phyloP scores from a whole-genome alignment of 2,888 invertebrate genomes.

The Octonoba sinensis region DNA sequence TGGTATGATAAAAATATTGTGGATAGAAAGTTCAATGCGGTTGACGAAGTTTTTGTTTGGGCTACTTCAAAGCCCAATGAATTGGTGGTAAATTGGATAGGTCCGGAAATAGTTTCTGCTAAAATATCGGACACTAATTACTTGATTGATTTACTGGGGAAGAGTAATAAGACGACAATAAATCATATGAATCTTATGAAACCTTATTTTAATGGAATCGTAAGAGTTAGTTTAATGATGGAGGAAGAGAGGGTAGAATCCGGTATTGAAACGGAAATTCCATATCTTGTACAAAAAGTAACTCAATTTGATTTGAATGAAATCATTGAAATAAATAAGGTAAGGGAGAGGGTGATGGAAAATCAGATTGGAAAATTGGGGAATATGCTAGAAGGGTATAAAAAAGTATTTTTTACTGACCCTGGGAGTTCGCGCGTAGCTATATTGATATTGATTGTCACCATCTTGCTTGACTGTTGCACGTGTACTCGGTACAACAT shows the following conservation, averaged over 20 bases:
- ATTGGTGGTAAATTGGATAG: slow-evolving; percentile 18
- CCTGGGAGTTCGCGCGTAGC: too few species aligned
- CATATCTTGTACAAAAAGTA: too few species aligned
- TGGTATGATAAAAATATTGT: slow-evolving; percentile 16
- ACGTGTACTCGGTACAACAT: slow-evolving; percentile 50
- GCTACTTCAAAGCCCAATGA: slow-evolving; percentile 14
- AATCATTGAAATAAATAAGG: too few species aligned
- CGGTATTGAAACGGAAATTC: too few species aligned
- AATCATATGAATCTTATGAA: background rate
- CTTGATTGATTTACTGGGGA: background rate
- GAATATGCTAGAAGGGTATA: too few species aligned
- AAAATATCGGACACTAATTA: background rate
- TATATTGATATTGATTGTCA: slow-evolving; percentile 11
- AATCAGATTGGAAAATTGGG: too few species aligned
- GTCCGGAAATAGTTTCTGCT: slow-evolving; percentile 1
- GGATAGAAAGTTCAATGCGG: slow-evolving; percentile 14
- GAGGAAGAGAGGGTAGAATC: too few species aligned
- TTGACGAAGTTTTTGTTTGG: slow-evolving; percentile 12
- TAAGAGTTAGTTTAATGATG: background rate
- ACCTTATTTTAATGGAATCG: background rate
- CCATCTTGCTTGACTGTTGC: slow-evolving; percentile 29
- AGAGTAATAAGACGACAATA: background rate
- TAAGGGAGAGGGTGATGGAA: too few species aligned
- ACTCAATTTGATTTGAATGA: too few species aligned
- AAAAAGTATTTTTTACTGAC: too few species aligned